Percentiles rank a stretch among this genome's conserved stretches.
Evolutionary conservation across 2,797 vertebrate species (phyloP).

Genomic region (Eulemur mongoz): DNA sequence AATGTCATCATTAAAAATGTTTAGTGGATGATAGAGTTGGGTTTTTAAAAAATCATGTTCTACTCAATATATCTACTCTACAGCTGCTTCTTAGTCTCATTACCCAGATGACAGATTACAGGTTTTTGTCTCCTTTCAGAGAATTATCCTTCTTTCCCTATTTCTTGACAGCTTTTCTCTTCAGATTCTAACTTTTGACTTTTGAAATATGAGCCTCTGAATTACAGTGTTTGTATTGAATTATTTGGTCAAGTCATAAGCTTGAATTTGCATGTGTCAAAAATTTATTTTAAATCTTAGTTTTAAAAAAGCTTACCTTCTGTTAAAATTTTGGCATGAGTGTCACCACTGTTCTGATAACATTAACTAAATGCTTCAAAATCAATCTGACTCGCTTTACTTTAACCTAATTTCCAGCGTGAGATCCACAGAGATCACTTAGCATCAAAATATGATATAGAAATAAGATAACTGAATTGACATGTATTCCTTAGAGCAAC

Average conservation of each 20-base stretch:
- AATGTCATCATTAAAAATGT: neutral
- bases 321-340: neutral
- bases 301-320: neutral
- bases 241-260: neutral
- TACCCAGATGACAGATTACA: neutral
- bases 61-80: neutral
- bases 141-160: neutral
- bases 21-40: neutral
- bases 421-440: slow-evolving; percentile 46
- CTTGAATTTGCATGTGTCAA: neutral
- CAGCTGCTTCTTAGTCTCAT: neutral
- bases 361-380: slow-evolving; percentile 48
- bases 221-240: neutral
- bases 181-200: neutral
- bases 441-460: slow-evolving; percentile 50
- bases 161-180: slow-evolving; percentile 23
- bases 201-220: slow-evolving; percentile 10
- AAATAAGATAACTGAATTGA: slow-evolving; percentile 75
- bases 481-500: slow-evolving; percentile 70
- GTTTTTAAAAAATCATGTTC: neutral
- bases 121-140: neutral
- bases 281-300: slow-evolving; percentile 29
- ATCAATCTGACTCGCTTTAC: neutral
- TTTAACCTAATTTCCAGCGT: slow-evolving; percentile 57
- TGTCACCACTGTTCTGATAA: neutral